Percentiles rank a stretch among this genome's conserved stretches.
These are phyloP conservation scores for Enteromius thamalakanensis DNA, from an alignment of 2,797 vertebrate genomes.

Conservation along the genomic window DNA sequence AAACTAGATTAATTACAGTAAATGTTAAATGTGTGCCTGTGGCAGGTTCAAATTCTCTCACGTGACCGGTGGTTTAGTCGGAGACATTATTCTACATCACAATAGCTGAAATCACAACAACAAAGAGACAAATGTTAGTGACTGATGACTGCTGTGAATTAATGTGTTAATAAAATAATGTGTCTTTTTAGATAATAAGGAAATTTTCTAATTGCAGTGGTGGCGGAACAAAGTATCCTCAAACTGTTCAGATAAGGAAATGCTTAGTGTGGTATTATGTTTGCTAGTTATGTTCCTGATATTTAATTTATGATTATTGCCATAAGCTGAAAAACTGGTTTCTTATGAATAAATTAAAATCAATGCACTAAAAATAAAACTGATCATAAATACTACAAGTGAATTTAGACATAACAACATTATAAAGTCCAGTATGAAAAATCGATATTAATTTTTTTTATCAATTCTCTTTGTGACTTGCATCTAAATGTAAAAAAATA, in stretches of 20 bases:
- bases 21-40: not conserved
- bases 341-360: not conserved
- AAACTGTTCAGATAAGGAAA: not conserved
- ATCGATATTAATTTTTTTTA: not conserved
- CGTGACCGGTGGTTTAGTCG: not conserved
- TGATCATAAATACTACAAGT: not conserved
- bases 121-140: not conserved
- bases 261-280: not conserved
- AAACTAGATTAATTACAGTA: not conserved
- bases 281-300: not conserved
- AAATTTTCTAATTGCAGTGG: slow-evolving; percentile 12
- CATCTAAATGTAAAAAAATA: not conserved
- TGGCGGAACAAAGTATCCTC: not conserved
- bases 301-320: not conserved
- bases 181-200: not conserved
- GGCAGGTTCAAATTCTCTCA: not conserved
- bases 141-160: not conserved
- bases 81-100: not conserved
- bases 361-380: not conserved
- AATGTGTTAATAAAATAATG: not conserved
- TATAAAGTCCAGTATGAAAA: not conserved
- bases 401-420: not conserved
- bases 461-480: not conserved
- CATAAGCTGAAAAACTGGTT: not conserved
- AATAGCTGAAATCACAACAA: not conserved